Conservation (phyloP, 2,797 vertebrate genomes). For the Acanthurus tractus region DNA sequence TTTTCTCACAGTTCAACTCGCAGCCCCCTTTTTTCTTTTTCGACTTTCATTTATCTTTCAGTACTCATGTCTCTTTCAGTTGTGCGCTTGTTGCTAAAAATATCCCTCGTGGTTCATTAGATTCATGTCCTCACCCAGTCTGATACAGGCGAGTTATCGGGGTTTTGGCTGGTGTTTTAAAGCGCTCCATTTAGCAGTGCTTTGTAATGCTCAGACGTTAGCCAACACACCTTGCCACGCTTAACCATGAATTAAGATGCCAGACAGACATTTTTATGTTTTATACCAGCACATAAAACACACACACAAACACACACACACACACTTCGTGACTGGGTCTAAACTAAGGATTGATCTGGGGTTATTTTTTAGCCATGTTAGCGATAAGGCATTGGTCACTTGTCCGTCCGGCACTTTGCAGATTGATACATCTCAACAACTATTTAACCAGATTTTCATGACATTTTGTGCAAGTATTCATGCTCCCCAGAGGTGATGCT, state of each 20-base stretch:
- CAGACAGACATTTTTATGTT: constrained; percentile 18
- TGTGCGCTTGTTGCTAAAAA: constrained; percentile 57
- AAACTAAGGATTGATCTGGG: constrained; percentile 10
- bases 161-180: constrained; percentile 35
- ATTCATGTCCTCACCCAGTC: constrained; percentile 34
- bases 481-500: neutral
- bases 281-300: no score
- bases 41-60: constrained; percentile 58
- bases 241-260: constrained; percentile 27
- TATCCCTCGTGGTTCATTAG: constrained; percentile 33
- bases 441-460: neutral
- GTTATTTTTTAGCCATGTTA: neutral
- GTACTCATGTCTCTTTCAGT: constrained; percentile 20
- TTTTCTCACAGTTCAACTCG: constrained; percentile 66
- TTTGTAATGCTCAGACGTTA: constrained; percentile 14
- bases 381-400: no score
- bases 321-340: neutral
- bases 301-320: no score
- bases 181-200: constrained; percentile 24
- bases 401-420: neutral
- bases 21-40: constrained; percentile 18
- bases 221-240: neutral
- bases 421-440: neutral
- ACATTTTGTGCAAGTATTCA: neutral
- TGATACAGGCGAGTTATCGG: constrained; percentile 35